Evolutionary conservation across 2,888 invertebrate species (phyloP), one percentile per base, ranked within the genome.

Genomic region (Eucera pruinosa): DNA sequence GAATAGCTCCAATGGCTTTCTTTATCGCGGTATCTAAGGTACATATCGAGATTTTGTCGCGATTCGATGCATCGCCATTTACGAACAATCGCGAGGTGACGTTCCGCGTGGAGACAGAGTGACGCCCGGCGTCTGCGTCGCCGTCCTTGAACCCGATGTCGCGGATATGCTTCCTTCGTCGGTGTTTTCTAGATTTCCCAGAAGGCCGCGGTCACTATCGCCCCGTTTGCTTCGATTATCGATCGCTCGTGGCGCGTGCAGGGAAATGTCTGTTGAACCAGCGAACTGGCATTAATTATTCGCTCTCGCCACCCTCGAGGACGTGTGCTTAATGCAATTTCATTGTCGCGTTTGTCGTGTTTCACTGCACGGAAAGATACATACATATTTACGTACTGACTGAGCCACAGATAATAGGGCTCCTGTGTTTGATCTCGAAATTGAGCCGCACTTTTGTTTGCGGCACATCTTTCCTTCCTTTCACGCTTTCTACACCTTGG

Each of bases 131-230:
- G 85, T 69, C 71, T 41, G 88, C 84, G 88, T 84, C 88, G 86
- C 23, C 80, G 87, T 76, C 89, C 90, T 91, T 91, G 91, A 90
- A 90, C 90, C 88, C 86, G 81, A 18, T 18, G 15, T 79, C 67
- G 69, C 61, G 66, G 58, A 67, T 69, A 67, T 73, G 80, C 70
- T 80, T 75, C 57, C 39, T 64, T 60, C 67, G 39, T 48, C 45
- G 66, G n/a, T 50, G 78, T 78, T 87, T 84, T 82, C 83, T 74
- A 82, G 82, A 86, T 88, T 87, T 84, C 70, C 73, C 80, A 78
- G 82, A 89, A 89, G 90, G 88, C 87, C 89, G 88, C 70, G 90
- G 89, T 87, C 89, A 76, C 70, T 72, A 74, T 72, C 80, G 65
- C 36, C 48, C n/a, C 55, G 50, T 68, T 58, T 58, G 43, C 73